Evolutionary conservation across 2,797 vertebrate species (phyloP), one percentile per base, ranked within the genome.

Genomic region (Phrynocephalus guinanensis): DNA sequence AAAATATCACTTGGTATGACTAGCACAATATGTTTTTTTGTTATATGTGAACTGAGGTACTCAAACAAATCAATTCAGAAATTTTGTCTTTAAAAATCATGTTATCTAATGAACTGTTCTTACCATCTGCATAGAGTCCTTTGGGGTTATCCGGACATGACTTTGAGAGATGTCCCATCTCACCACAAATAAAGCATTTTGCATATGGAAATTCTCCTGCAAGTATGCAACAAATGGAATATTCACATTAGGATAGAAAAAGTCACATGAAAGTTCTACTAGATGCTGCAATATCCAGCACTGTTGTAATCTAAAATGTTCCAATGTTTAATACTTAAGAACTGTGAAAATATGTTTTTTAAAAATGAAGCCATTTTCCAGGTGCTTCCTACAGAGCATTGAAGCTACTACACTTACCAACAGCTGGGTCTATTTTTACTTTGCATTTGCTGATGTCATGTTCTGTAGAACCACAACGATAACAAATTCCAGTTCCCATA

Each of bases 161-260:
- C 33, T 97, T 97, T 0, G 98, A 99, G 10, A 99, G 88, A 90
- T 99, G 99, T 0, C 99, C 99, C 89, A 97, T 98, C 94, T 99
- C 96, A 70, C 97, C 96, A 84, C 99, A 99, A 95, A 99, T 98
- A 95, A 99, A 99, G 94, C 99, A 99, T 89, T 99, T 99, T 30
- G 99, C 99, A 76, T 97, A 99, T 0, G 99, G 98, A 94, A 97
- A 98, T 22, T 98, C 96, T 63, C 99, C 99, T 99, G 96, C 77
- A 94, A 96, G 52, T 93, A 75, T 82, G 88, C 67, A 90, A 22
- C 20, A 28, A 63, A 63, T 63, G 60, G 52, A 63, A 5, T 11
- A 85, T 88, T 72, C 79, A 18, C 86, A 66, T 24, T 81, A 91
- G 26, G 8, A 86, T 24, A 15, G 33, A 18, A 33, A 73, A 4